phyloP scores from a whole-genome alignment of 2,113 vertebrate genomes.

The Ivindomyrus marchei region DNA sequence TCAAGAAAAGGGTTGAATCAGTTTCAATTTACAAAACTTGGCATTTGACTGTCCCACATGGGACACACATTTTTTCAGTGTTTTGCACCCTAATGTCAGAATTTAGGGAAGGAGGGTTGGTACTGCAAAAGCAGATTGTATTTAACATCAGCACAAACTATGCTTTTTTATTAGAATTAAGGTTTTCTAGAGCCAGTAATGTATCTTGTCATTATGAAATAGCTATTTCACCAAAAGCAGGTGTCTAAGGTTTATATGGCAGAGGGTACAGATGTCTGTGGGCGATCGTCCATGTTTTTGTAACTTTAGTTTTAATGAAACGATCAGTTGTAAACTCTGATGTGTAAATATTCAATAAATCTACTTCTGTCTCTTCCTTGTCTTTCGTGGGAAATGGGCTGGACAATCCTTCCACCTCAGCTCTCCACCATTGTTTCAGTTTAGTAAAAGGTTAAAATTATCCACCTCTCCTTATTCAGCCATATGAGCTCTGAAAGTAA shows the following conservation, averaged over 20 bases:
- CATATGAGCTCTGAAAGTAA: background rate
- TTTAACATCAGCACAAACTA: slow-evolving; percentile 31
- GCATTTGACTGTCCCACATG: background rate
- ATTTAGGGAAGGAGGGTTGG: background rate
- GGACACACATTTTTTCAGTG: background rate
- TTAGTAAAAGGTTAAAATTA: background rate
- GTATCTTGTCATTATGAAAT: slow-evolving; percentile 30
- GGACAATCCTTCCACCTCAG: background rate
- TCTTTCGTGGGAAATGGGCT: background rate
- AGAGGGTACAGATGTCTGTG: background rate
- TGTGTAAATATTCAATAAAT: slow-evolving; percentile 49
- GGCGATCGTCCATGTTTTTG: background rate
- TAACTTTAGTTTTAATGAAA: background rate
- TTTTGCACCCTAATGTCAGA: background rate
- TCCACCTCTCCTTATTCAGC: background rate
- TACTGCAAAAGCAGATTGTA: slow-evolving; percentile 22
- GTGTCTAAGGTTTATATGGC: slow-evolving; percentile 35
- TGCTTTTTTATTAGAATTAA: slow-evolving; percentile 10
- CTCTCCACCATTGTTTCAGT: background rate
- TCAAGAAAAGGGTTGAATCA: background rate
- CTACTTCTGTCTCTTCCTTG: slow-evolving; percentile 3
- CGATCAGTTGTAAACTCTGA: slow-evolving; percentile 42
- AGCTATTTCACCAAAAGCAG: background rate
- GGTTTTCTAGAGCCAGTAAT: slow-evolving; percentile 37
- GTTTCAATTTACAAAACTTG: background rate